Percentiles rank a stretch among this genome's conserved stretches.
These are phyloP conservation scores for Macrophya annulata DNA, from an alignment of 2,888 invertebrate species.

Conservation along the genomic window DNA sequence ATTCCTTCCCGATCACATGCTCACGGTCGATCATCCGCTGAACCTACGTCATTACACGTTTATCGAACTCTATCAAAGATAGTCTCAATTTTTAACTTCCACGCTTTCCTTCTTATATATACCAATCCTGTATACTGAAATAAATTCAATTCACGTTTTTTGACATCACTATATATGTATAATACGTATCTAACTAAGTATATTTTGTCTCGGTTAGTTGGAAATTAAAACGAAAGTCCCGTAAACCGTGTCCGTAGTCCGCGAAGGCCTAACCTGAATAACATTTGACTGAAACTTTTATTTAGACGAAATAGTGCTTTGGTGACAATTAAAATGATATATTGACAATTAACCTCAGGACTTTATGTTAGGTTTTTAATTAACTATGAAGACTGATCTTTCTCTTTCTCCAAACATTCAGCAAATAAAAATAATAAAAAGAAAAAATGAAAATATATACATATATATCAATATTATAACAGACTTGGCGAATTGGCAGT, in stretches of 20 bases:
- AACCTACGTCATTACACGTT: slow-evolving; percentile 7
- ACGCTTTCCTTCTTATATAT: neutral
- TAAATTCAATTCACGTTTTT: slow-evolving; percentile 34
- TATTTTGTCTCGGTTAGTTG: neutral
- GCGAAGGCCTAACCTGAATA: slow-evolving; percentile 22
- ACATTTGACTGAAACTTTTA: slow-evolving; percentile 42
- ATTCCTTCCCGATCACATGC: slow-evolving; percentile 17
- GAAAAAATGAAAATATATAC: neutral
- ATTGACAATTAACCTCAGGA: slow-evolving; percentile 25
- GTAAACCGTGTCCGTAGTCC: slow-evolving; percentile 8
- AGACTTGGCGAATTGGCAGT: neutral
- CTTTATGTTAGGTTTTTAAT: slow-evolving; percentile 19
- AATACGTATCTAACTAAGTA: neutral
- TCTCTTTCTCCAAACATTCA: neutral
- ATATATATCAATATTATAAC: neutral
- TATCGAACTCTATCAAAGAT: slow-evolving; percentile 26
- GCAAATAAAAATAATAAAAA: neutral
- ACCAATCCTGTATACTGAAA: no score
- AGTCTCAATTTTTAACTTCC: neutral
- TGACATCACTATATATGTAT: neutral
- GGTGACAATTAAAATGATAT: slow-evolving; percentile 46
- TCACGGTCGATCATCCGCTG: neutral
- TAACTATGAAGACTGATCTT: neutral
- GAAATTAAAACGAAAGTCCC: slow-evolving; percentile 46
- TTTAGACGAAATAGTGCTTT: neutral